These are phyloP conservation scores for Scaptomyza parva DNA, from an alignment of 2,888 invertebrate species.

Conservation along the genomic window DNA sequence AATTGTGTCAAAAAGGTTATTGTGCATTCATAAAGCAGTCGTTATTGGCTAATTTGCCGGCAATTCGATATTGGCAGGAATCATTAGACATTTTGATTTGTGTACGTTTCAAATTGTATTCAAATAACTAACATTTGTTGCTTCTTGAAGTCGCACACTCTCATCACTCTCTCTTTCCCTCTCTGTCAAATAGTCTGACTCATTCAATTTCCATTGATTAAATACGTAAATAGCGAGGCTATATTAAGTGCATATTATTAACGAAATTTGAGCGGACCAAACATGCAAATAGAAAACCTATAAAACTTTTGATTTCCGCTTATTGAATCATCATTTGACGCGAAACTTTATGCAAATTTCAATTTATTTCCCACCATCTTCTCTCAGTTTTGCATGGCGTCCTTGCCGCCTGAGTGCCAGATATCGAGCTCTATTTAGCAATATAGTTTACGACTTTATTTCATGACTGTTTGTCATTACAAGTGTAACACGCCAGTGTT, in stretches of 20 bases:
- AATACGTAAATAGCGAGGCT: constrained; percentile 72
- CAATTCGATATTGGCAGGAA: constrained; percentile 66
- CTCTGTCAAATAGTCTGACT: constrained; percentile 33
- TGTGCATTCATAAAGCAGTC: constrained; percentile 47
- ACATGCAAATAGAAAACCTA: constrained; percentile 26
- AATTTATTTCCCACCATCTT: constrained; percentile 60
- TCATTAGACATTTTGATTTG: constrained; percentile 43
- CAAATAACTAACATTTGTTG: constrained; percentile 50
- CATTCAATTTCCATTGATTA: constrained; percentile 70
- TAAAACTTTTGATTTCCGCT: constrained; percentile 52
- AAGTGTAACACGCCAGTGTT: constrained; percentile 73
- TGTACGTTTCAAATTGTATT: constrained; percentile 64
- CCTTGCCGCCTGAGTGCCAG: constrained; percentile 44
- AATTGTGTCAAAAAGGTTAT: too few relatives aligned
- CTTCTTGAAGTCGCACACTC: constrained; percentile 5
- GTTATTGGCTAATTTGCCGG: constrained; percentile 65
- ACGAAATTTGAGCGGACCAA: constrained; percentile 61
- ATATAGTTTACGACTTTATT: constrained; percentile 71
- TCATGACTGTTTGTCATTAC: constrained; percentile 74
- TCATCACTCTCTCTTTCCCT: constrained; percentile 5
- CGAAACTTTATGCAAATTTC: constrained; percentile 66
- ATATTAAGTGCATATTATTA: constrained; percentile 69
- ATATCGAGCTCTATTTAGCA: constrained; percentile 36
- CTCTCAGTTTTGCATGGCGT: constrained; percentile 22
- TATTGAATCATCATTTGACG: constrained; percentile 71